Percentiles rank a stretch among this genome's conserved stretches.
Evolutionary conservation across 1,140 invertebrate genomes (phyloP).

Genomic region (Drosophila bocqueti): DNA sequence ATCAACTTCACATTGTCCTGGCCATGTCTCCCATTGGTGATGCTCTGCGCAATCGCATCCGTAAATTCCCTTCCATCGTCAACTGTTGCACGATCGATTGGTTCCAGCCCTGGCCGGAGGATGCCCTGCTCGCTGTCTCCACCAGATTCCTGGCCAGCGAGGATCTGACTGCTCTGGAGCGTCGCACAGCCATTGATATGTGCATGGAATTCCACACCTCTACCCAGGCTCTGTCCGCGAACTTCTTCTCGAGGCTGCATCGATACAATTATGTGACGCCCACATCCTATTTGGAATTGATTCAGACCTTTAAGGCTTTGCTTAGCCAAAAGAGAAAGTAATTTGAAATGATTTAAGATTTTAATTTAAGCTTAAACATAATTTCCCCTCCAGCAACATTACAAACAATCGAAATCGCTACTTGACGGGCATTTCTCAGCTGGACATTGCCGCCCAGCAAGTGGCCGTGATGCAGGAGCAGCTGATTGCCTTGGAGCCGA

Average conservation of each 20-base stretch:
- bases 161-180: constrained; percentile 91
- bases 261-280: constrained; percentile 97
- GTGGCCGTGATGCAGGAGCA: constrained; percentile 94
- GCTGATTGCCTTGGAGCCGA: constrained; percentile 93
- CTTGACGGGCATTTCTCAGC: constrained; percentile 93
- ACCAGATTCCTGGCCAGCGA: constrained; percentile 94
- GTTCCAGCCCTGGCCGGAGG: constrained; percentile 98
- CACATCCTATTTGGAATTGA: constrained; percentile 96
- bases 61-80: constrained; percentile 97
- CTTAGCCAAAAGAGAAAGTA: constrained; percentile 90
- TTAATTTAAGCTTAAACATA: background rate
- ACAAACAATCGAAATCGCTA: constrained; percentile 90
- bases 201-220: constrained; percentile 96
- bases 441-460: constrained; percentile 93
- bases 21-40: constrained; percentile 97
- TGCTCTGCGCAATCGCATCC: constrained; percentile 92
- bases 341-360: background rate
- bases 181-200: constrained; percentile 91
- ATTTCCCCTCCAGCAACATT: constrained; percentile 81
- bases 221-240: constrained; percentile 90
- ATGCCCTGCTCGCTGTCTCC: constrained; percentile 96
- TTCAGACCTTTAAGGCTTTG: constrained; percentile 95
- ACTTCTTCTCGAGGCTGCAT: constrained; percentile 90
- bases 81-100: constrained; percentile 99
- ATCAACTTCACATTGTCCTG: constrained; percentile 96